Conservation (phyloP, 2,888 invertebrate species). For the Galerucella nymphaeae region DNA sequence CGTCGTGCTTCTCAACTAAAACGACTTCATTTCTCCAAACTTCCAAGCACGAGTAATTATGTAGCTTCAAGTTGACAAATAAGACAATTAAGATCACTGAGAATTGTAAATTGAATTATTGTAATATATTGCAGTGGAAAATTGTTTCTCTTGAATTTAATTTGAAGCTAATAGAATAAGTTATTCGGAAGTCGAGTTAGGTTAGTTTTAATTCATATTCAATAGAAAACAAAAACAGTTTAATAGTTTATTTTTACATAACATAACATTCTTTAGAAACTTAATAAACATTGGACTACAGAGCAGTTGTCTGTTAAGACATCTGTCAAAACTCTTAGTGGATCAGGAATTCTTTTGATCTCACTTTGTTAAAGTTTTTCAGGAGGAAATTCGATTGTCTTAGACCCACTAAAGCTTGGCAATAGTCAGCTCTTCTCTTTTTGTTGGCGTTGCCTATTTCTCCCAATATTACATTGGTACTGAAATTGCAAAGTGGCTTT, state of each 20-base stretch:
- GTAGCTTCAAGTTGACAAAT: constrained; percentile 51
- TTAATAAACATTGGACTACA: too few species aligned
- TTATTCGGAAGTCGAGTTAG: constrained; percentile 29
- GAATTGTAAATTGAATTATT: constrained; percentile 50
- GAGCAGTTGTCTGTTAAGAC: too few species aligned
- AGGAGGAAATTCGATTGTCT: not conserved
- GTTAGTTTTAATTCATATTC: constrained; percentile 28
- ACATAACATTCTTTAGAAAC: too few species aligned
- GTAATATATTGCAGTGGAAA: constrained; percentile 47
- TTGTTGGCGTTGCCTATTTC: too few species aligned
- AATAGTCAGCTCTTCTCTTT: not conserved
- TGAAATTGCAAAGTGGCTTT: too few species aligned
- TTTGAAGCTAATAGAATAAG: constrained; percentile 39
- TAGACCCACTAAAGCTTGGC: not conserved
- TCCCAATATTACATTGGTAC: too few species aligned
- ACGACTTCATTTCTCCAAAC: constrained; percentile 44
- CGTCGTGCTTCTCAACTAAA: constrained; percentile 39
- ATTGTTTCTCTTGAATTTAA: constrained; percentile 43
- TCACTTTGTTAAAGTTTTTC: not conserved
- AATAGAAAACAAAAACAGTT: constrained; percentile 12
- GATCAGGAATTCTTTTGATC: not conserved
- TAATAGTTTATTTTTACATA: too few species aligned
- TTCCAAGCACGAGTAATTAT: constrained; percentile 48
- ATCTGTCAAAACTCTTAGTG: not conserved
- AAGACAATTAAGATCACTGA: constrained; percentile 50